A percentile compares a stretch with the other conserved stretches of the same genome.
These are phyloP conservation scores for Dromaius novaehollandiae DNA, from an alignment of 2,113 vertebrate species.

Conservation along the genomic window DNA sequence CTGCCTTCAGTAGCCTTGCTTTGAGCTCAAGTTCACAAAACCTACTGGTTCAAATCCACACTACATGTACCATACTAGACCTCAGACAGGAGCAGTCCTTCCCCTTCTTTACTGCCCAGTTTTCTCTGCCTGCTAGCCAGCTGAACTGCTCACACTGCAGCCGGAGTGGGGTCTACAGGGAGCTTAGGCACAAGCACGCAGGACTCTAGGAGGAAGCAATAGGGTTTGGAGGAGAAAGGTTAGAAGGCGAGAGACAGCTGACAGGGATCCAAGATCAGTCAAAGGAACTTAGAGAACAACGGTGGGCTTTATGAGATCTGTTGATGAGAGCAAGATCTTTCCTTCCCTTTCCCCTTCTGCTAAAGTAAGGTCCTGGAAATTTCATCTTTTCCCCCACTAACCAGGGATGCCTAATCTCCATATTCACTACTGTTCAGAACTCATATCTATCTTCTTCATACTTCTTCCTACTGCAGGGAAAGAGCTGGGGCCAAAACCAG, in stretches of 20 bases:
- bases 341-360: neutral
- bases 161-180: too few relatives aligned
- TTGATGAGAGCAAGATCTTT: neutral
- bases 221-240: neutral
- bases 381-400: neutral
- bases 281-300: neutral
- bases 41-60: neutral
- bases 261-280: neutral
- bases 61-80: neutral
- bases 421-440: neutral
- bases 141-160: neutral
- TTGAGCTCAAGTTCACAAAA: neutral
- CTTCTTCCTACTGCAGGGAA: neutral
- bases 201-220: neutral
- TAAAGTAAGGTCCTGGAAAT: neutral
- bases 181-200: neutral
- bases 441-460: neutral
- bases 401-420: neutral
- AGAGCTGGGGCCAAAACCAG: neutral
- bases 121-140: neutral
- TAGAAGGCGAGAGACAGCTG: neutral
- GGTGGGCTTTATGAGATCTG: neutral
- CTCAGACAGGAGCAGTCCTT: neutral
- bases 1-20: too few relatives aligned
- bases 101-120: neutral